A percentile compares a stretch with the other conserved stretches of the same genome.
Evolutionary conservation across 2,888 invertebrate species (phyloP).

Genomic region (Germaria angustata): DNA sequence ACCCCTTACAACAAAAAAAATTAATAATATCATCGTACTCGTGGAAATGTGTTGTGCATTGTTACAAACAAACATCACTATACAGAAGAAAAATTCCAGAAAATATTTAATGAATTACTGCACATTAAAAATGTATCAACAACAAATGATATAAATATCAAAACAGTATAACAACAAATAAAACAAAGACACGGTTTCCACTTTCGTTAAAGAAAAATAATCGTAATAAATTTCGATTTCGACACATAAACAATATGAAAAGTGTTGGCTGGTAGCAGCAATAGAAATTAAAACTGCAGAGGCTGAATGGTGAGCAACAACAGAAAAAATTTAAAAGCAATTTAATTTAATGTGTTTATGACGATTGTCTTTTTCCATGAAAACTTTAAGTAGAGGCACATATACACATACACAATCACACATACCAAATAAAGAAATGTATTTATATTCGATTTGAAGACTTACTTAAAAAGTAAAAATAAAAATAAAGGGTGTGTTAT

Average conservation of each 20-base stretch:
- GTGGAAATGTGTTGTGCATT: background rate
- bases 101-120: slow-evolving; percentile 71
- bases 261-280: slow-evolving; percentile 38
- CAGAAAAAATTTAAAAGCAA: slow-evolving; percentile 75
- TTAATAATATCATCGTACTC: background rate
- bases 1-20: background rate
- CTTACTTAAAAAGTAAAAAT: slow-evolving; percentile 62
- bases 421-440: slow-evolving; percentile 44
- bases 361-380: slow-evolving; percentile 70
- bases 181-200: slow-evolving; percentile 47
- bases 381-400: slow-evolving; percentile 9
- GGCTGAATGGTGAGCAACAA: slow-evolving; percentile 44
- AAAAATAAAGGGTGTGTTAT: slow-evolving; percentile 63
- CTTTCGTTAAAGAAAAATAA: slow-evolving; percentile 47
- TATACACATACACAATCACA: background rate
- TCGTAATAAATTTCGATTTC: slow-evolving; percentile 67
- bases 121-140: slow-evolving; percentile 64
- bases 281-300: slow-evolving; percentile 2
- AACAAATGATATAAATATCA: slow-evolving; percentile 40
- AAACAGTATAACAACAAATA: background rate
- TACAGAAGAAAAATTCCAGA: slow-evolving; percentile 2
- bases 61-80: background rate
- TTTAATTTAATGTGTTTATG: slow-evolving; percentile 78
- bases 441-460: slow-evolving; percentile 14
- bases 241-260: slow-evolving; percentile 64